Base-by-base conservation (phyloP, 2,113 vertebrate species). In the Sus scrofa region DNA sequence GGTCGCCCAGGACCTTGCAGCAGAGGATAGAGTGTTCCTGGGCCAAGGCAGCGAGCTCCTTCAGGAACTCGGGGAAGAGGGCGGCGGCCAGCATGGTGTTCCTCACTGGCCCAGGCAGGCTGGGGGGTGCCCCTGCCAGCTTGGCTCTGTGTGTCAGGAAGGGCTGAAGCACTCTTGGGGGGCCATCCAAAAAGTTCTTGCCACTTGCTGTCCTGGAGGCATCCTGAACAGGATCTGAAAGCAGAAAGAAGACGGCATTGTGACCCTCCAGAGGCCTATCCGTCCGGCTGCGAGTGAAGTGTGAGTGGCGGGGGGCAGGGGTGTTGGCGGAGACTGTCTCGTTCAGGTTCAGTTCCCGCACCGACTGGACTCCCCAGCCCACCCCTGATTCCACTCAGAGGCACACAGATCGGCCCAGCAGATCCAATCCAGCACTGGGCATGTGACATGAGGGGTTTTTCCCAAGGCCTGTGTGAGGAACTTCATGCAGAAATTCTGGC, bases 21-120 rank as follows among this genome's bases (percentile, higher is more conserved):
- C 99, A 99, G 83, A 99, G 98, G 96, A 99, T 99, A 93, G 99
- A 99, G 98, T 99, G 99, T 96, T 99, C 99, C 97, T 99, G 99
- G 65, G 99, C 99, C 74, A 99, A 98, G 89, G 99, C 99, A 2
- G 99, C 99, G 98, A 99, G 98, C 93, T 99, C 99, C 98, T 99
- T 99, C 87, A 99, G 99, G 98, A 99, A 99, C 98, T 99, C 99
- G 0, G 99, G 99, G 98, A 99, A 99, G 54, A 99, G 99, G 95
- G 99, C 99, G 3, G 99, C 99, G 4, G 99, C 99, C 0, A 99
- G 99, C 60, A 99, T 98, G 1, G 99, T 98, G 0, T 99, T 99
- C 97, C 98, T 99, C 96, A 99, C 98, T 0, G 99, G 98, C 7
- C 96, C 97, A 18, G 99, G 99, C 93, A 98, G 98, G 97, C 98